A percentile compares a stretch with the other conserved stretches of the same genome.
phyloP scores from a whole-genome alignment of 2,113 vertebrate genomes.

The Cyprinodon brontotheroides region DNA sequence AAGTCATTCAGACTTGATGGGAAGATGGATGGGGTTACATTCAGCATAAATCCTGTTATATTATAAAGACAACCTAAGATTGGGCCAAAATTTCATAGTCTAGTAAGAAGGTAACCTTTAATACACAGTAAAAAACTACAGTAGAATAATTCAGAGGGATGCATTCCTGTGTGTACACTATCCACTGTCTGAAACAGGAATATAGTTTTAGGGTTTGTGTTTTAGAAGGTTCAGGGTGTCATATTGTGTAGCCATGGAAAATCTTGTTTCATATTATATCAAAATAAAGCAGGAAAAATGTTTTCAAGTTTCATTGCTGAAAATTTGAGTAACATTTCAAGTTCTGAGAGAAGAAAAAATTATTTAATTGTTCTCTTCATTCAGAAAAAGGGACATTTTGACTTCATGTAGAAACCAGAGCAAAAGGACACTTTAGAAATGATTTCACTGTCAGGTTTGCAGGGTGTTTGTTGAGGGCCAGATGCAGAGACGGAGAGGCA shows the following conservation, averaged over 20 bases:
- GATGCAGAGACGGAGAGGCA: too few relatives aligned
- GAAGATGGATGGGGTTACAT: not conserved
- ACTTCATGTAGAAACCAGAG: constrained; percentile 45
- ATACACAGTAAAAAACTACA: too few relatives aligned
- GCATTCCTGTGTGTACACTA: too few relatives aligned
- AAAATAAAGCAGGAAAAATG: constrained; percentile 34
- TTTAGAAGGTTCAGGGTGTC: too few relatives aligned
- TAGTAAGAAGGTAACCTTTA: too few relatives aligned
- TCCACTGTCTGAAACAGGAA: too few relatives aligned
- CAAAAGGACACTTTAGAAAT: constrained; percentile 28
- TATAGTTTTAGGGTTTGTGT: too few relatives aligned
- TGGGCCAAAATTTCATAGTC: not conserved
- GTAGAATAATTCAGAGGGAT: too few relatives aligned
- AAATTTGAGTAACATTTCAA: constrained; percentile 32
- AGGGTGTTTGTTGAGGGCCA: too few relatives aligned
- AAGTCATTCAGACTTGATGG: not conserved
- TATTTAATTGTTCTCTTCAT: constrained; percentile 73
- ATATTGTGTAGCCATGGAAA: constrained; percentile 12
- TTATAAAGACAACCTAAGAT: not conserved
- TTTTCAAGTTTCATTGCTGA: constrained; percentile 32
- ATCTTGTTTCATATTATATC: constrained; percentile 33
- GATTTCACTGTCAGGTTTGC: constrained; percentile 6
- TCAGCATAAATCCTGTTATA: not conserved
- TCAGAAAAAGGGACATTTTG: constrained; percentile 49
- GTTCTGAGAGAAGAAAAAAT: constrained; percentile 48